Percentiles rank a stretch among this genome's conserved stretches.
phyloP scores from a whole-genome alignment of 2,797 vertebrate genomes.

The Xenops minutus region DNA sequence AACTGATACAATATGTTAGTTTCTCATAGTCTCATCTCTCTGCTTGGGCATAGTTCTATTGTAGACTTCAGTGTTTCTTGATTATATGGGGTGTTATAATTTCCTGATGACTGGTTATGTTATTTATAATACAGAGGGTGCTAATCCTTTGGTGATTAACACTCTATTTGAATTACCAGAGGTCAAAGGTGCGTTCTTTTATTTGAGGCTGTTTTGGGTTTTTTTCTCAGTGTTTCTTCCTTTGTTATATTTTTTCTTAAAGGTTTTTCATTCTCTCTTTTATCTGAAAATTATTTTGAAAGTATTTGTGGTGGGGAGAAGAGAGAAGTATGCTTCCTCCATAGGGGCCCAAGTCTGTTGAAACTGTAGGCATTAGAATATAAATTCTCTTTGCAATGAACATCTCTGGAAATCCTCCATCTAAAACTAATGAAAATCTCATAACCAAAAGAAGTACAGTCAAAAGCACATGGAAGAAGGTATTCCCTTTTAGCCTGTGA shows the following conservation, averaged over 20 bases:
- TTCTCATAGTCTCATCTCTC: neutral
- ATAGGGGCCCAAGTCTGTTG: neutral
- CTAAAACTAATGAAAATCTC: neutral
- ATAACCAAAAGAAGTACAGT: neutral
- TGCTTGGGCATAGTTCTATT: neutral
- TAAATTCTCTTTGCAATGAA: neutral
- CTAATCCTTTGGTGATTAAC: constrained; percentile 60
- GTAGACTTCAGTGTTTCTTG: neutral
- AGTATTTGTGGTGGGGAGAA: neutral
- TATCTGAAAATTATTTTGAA: neutral
- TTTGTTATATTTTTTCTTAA: neutral
- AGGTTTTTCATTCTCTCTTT: neutral
- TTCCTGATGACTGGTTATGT: constrained; percentile 44
- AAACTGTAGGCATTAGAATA: neutral
- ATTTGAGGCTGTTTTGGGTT: neutral
- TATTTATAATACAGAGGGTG: constrained; percentile 45
- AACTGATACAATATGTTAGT: neutral
- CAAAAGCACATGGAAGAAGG: neutral
- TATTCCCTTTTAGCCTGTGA: neutral
- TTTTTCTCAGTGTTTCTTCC: neutral
- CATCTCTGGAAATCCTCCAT: neutral
- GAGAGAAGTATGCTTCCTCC: neutral
- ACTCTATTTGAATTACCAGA: constrained; percentile 25
- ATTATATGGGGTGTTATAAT: constrained; percentile 40
- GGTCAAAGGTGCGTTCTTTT: constrained; percentile 30